phyloP scores from a whole-genome alignment of 2,113 vertebrate genomes.

The Peromyscus maniculatus region DNA sequence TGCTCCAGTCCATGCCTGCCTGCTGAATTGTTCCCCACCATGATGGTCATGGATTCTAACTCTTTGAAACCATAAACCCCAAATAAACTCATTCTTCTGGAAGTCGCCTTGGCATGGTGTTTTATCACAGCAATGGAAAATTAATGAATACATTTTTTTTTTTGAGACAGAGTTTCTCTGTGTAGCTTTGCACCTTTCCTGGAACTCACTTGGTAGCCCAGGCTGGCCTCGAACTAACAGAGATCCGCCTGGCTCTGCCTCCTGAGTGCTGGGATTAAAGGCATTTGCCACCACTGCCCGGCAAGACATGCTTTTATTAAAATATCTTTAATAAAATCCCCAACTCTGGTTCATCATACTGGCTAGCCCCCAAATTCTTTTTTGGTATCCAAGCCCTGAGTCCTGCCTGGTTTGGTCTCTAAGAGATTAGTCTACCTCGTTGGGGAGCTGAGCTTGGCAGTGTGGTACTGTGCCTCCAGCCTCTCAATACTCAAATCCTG shows the following conservation, averaged over 20 bases:
- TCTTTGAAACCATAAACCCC: background rate
- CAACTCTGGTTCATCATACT: background rate
- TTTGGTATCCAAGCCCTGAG: background rate
- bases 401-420: background rate
- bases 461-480: background rate
- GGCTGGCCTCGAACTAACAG: no score
- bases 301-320: background rate
- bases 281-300: no score
- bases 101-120: background rate
- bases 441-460: background rate
- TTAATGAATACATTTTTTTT: background rate
- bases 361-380: background rate
- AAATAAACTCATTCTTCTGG: background rate
- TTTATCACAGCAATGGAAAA: background rate
- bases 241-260: no score
- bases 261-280: no score
- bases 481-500: background rate
- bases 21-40: background rate
- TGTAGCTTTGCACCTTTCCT: no score
- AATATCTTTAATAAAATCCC: background rate
- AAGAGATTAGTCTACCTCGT: background rate
- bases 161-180: no score
- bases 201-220: no score
- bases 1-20: background rate
- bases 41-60: background rate